Evolutionary conservation across 2,113 vertebrate species (phyloP).

Genomic region (Rhinoptilus africanus): DNA sequence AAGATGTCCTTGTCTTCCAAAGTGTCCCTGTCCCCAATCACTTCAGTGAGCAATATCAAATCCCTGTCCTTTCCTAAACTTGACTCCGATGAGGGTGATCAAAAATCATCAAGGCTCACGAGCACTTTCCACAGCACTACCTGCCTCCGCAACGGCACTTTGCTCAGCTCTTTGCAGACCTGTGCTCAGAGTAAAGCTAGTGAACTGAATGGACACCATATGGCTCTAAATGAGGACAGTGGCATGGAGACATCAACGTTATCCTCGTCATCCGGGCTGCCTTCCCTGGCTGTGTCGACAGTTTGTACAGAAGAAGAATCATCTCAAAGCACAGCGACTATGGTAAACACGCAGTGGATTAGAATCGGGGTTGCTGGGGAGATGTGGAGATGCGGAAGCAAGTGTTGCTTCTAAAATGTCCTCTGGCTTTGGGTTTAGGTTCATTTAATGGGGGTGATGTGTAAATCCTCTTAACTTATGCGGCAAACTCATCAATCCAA

Average conservation of each 20-base stretch:
- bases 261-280: slow-evolving; percentile 60
- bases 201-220: slow-evolving; percentile 76
- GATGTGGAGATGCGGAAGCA: neutral
- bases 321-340: slow-evolving; percentile 59
- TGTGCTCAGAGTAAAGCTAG: slow-evolving; percentile 58
- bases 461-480: neutral
- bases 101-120: slow-evolving; percentile 68
- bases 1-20: slow-evolving; percentile 82
- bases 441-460: neutral
- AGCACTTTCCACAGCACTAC: slow-evolving; percentile 76
- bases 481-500: neutral
- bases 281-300: slow-evolving; percentile 67
- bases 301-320: slow-evolving; percentile 69
- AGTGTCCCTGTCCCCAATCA: slow-evolving; percentile 77
- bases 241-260: slow-evolving; percentile 57
- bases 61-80: slow-evolving; percentile 95
- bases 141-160: slow-evolving; percentile 80
- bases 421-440: neutral
- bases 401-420: neutral
- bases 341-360: slow-evolving; percentile 52
- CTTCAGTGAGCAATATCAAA: slow-evolving; percentile 90
- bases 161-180: slow-evolving; percentile 69
- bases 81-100: slow-evolving; percentile 83
- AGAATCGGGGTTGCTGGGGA: neutral
- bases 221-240: slow-evolving; percentile 67